phyloP scores from a whole-genome alignment of 2,113 vertebrate genomes.

The Chlamydotis undulata region DNA sequence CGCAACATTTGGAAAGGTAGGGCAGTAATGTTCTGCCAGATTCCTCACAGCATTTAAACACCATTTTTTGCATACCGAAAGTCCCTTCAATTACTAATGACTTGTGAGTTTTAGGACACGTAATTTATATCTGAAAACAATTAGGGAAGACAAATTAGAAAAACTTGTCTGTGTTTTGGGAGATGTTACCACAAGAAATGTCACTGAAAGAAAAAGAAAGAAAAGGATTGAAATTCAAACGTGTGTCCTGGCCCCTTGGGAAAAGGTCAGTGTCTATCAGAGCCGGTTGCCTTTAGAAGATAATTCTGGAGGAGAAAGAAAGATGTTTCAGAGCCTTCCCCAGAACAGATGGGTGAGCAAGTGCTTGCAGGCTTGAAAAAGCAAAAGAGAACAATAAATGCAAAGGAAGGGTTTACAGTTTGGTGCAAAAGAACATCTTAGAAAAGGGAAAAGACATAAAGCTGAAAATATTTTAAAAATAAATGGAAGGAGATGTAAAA shows the following conservation, averaged over 20 bases:
- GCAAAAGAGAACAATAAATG: neutral
- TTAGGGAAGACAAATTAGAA: neutral
- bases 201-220: neutral
- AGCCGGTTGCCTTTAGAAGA: neutral
- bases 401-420: neutral
- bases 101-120: neutral
- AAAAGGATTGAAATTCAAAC: neutral
- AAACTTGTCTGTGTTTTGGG: neutral
- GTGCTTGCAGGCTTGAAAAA: neutral
- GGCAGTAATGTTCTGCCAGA: slow-evolving; percentile 59
- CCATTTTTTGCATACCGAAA: slow-evolving; percentile 42
- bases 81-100: slow-evolving; percentile 39
- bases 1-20: slow-evolving; percentile 68
- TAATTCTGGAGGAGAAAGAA: neutral
- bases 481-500: neutral
- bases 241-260: neutral
- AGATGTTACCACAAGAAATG: neutral
- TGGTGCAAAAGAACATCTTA: neutral
- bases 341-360: neutral
- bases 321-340: neutral
- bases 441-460: neutral
- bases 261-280: neutral
- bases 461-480: neutral
- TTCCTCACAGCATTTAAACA: slow-evolving; percentile 48
- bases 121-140: slow-evolving; percentile 35